Evolutionary conservation across 92 coral and sea anemone genomes (phyloP), one percentile per base, ranked within the genome.

Genomic region (Palythoa grandis): DNA sequence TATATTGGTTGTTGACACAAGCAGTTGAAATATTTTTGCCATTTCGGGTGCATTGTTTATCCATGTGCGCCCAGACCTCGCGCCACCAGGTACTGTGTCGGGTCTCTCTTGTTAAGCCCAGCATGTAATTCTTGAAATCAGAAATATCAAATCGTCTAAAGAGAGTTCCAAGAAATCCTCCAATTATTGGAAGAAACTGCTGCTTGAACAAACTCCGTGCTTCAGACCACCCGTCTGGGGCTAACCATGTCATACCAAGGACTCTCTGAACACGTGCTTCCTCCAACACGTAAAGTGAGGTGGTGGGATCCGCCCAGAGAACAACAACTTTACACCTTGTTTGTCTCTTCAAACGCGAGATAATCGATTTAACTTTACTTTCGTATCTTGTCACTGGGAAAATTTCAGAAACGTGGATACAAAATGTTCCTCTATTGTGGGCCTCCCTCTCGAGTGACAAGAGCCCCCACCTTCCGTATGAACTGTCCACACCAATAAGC

Each of bases 211-310:
- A 79, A 48, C 93, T 86, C 2, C 76, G 84, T 23, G 92, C 90
- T 22, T 88, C 91, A 16, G 93, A 90, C 93, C 93, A 92, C 16
- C 95, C 98, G 53, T 94, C 95, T 1, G 95, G 93, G 39, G 93
- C 93, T n/a, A 94, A 82, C 98, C 95, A 94, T 22, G 98, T 94
- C 48, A 87, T 74, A 17, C 87, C 93, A 16, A n/a, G 38, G 20
- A 94, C 38, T 13, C 82, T 76, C 61, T 86, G 90, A 7, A 43
- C 19, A 3, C 68, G 70, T 0, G 89, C 92, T 61, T 92, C 98
- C 37, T 90, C 77, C 66, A 90, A 56, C 19, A 94, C 66, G 71
- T 80, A 86, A 9, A 92, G 63, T 2, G 89, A 83, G 9, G 92
- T 86, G 2, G 88, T 83, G 3, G 89, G 93, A 24, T 86, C 93